These are phyloP conservation scores for Ciona savignyi DNA, from an alignment of 23 tunicate species.

Conservation along the genomic window DNA sequence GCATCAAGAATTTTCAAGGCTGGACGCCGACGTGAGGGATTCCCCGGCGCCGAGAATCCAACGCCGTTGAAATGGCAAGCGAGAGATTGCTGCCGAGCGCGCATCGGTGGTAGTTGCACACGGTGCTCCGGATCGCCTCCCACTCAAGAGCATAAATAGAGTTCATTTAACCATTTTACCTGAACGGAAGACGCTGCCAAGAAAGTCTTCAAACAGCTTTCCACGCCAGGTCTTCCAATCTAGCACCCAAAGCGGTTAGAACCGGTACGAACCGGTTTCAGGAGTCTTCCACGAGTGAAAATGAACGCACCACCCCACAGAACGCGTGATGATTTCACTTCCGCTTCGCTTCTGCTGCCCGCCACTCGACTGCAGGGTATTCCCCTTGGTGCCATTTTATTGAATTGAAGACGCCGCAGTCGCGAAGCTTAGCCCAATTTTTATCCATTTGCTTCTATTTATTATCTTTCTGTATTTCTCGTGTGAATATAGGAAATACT, in stretches of 20 bases:
- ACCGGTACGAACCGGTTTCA: too few relatives aligned
- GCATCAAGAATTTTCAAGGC: conserved; percentile 25
- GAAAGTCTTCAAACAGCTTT: too few relatives aligned
- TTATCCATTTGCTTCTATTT: background rate
- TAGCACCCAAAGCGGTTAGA: too few relatives aligned
- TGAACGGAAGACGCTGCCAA: too few relatives aligned
- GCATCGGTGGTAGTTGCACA: background rate
- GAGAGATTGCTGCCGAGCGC: too few relatives aligned
- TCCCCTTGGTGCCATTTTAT: background rate
- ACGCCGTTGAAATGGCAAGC: too few relatives aligned
- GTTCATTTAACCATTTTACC: too few relatives aligned
- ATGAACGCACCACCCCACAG: too few relatives aligned
- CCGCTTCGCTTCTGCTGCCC: background rate
- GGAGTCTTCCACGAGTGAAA: too few relatives aligned
- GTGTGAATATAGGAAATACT: background rate
- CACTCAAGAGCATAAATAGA: too few relatives aligned
- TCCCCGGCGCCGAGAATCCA: background rate
- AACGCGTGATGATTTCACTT: background rate
- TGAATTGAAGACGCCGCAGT: background rate
- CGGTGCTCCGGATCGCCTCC: background rate
- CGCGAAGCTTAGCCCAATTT: background rate
- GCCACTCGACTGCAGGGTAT: background rate
- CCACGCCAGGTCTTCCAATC: too few relatives aligned
- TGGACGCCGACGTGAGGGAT: conserved; percentile 30
- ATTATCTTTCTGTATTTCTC: background rate